These are phyloP conservation scores for Erebia palarica DNA, from an alignment of 2,888 invertebrate genomes.

Conservation along the genomic window DNA sequence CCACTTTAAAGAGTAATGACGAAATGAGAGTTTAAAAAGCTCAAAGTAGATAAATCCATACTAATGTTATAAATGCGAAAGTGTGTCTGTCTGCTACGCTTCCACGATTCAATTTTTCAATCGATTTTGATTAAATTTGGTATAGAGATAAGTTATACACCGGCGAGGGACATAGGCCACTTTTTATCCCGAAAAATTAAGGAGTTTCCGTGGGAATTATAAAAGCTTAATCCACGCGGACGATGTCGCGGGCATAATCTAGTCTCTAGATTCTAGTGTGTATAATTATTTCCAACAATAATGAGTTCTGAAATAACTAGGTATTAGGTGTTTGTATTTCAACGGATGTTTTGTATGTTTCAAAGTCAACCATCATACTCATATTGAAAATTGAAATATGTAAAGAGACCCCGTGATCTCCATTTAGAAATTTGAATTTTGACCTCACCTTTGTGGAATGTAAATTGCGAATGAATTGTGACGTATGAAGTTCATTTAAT, in stretches of 20 bases:
- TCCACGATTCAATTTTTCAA: too few relatives aligned
- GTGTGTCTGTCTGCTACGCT: too few relatives aligned
- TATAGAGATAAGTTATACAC: too few relatives aligned
- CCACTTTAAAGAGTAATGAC: slow-evolving; percentile 22
- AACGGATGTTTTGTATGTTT: neutral
- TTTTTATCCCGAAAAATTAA: too few relatives aligned
- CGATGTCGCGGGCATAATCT: too few relatives aligned
- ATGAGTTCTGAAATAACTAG: neutral
- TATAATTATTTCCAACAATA: neutral
- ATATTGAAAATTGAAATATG: slow-evolving; percentile 1
- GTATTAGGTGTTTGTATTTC: neutral
- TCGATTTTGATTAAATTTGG: too few relatives aligned
- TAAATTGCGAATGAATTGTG: slow-evolving; percentile 26
- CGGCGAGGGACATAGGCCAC: too few relatives aligned
- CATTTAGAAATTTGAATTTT: slow-evolving; percentile 53
- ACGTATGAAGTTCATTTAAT: slow-evolving; percentile 26
- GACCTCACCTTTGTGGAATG: slow-evolving; percentile 30
- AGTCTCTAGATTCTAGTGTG: too few relatives aligned
- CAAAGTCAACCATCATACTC: neutral
- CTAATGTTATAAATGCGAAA: too few relatives aligned
- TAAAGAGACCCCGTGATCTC: slow-evolving; percentile 61
- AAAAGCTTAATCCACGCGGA: too few relatives aligned
- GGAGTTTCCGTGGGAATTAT: too few relatives aligned
- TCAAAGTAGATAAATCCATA: neutral
- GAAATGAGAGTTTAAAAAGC: slow-evolving; percentile 15